These are phyloP conservation scores for Cassiopea xamachana DNA, from an alignment of 30 jellyfish, hydroid and myxozoan species.

Conservation along the genomic window DNA sequence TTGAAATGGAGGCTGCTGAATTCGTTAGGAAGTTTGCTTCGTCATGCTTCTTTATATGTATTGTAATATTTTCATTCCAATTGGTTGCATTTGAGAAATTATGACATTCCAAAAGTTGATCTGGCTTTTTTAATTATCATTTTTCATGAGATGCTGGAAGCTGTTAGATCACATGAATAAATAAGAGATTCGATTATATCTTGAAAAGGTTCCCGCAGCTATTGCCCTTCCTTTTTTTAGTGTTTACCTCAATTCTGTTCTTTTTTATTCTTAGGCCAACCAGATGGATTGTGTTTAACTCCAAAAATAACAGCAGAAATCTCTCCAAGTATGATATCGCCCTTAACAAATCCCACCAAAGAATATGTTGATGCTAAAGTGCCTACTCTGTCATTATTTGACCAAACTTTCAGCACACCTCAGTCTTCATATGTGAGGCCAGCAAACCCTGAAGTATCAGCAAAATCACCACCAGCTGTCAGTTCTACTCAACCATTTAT, in stretches of 20 bases:
- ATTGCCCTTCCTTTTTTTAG: no score
- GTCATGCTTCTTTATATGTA: no score
- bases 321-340: not conserved
- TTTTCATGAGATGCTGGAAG: no score
- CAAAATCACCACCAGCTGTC: not conserved
- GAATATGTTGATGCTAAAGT: not conserved
- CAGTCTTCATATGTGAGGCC: not conserved
- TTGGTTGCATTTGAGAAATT: no score
- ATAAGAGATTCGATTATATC: no score
- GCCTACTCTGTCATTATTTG: not conserved
- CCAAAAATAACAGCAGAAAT: not conserved
- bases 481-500: not conserved
- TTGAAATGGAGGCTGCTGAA: not conserved
- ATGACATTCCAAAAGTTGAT: no score
- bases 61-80: no score
- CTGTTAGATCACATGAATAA: no score
- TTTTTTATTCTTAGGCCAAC: not conserved
- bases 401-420: constrained; percentile 36
- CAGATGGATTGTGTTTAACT: not conserved
- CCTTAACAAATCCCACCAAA: not conserved
- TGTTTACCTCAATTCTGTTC: not conserved
- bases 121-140: no score
- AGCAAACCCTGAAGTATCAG: not conserved
- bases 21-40: no score
- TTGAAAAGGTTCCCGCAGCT: no score